Percentiles rank a stretch among this genome's conserved stretches.
These are phyloP conservation scores for Cylloceria caligata DNA, from an alignment of 2,888 invertebrate species.

Conservation along the genomic window DNA sequence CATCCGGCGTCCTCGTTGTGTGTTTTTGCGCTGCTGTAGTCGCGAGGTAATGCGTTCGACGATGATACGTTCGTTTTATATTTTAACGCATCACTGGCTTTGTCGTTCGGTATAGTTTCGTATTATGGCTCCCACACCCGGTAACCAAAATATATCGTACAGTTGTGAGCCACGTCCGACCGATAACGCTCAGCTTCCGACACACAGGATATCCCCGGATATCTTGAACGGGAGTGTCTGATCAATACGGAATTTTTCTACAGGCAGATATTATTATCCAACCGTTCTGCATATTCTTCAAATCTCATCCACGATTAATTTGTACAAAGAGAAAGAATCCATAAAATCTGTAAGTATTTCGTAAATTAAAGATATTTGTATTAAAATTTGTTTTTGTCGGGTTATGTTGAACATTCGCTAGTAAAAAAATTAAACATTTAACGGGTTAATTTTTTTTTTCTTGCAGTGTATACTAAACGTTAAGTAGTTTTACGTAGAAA, in stretches of 20 bases:
- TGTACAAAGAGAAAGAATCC: too few species aligned
- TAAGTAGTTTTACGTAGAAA: too few species aligned
- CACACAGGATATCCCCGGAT: not conserved
- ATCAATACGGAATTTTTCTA: not conserved
- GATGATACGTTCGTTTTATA: constrained; percentile 6
- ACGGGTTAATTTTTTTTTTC: too few species aligned
- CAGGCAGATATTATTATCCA: not conserved
- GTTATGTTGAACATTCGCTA: too few species aligned
- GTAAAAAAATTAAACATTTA: too few species aligned
- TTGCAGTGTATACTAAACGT: too few species aligned
- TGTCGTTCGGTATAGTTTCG: constrained; percentile 1
- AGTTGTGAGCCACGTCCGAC: constrained; percentile 7
- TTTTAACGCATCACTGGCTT: not conserved
- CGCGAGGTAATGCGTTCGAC: not conserved
- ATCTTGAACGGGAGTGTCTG: not conserved
- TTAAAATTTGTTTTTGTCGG: too few species aligned
- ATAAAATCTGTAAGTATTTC: too few species aligned
- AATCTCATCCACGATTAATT: not conserved
- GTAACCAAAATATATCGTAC: not conserved
- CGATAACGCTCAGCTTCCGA: not conserved
- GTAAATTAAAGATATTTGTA: too few species aligned
- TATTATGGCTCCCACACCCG: not conserved
- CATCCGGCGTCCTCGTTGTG: not conserved
- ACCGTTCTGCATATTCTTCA: not conserved
- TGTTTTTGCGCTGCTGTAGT: not conserved